A percentile compares a stretch with the other conserved stretches of the same genome.
phyloP scores from a whole-genome alignment of 1,140 invertebrate genomes.

The Brachionus calyciflorus region DNA sequence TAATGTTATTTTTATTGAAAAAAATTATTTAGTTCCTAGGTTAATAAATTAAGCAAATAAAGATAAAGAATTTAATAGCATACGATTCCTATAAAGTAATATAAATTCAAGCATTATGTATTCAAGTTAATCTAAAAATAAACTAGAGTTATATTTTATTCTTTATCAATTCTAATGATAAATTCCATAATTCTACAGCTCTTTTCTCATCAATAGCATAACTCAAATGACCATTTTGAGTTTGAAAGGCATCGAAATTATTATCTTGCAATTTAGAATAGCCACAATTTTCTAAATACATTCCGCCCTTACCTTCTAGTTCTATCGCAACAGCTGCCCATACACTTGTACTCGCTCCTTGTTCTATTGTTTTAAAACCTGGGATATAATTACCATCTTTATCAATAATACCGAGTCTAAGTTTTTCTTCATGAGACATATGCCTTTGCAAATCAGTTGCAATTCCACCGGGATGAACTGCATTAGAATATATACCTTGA shows the following conservation, averaged over 20 bases:
- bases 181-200: constrained; percentile 13
- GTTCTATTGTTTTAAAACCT: constrained; percentile 49
- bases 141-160: no score
- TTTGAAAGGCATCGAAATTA: not conserved
- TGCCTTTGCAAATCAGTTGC: not conserved
- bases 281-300: constrained; percentile 11
- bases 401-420: not conserved
- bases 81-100: no score
- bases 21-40: no score
- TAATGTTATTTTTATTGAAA: no score
- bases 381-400: not conserved
- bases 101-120: no score
- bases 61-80: no score
- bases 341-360: constrained; percentile 76
- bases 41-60: no score
- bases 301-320: constrained; percentile 55
- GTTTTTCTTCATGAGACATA: not conserved
- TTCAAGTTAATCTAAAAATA: no score
- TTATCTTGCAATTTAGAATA: not conserved
- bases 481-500: not conserved
- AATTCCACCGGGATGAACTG: not conserved
- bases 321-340: constrained; percentile 73
- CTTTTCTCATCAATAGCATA: constrained; percentile 23
- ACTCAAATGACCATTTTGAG: not conserved
- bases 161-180: not conserved